Conservation (phyloP, 1,140 invertebrate genomes). For the Bombus confusus region DNA sequence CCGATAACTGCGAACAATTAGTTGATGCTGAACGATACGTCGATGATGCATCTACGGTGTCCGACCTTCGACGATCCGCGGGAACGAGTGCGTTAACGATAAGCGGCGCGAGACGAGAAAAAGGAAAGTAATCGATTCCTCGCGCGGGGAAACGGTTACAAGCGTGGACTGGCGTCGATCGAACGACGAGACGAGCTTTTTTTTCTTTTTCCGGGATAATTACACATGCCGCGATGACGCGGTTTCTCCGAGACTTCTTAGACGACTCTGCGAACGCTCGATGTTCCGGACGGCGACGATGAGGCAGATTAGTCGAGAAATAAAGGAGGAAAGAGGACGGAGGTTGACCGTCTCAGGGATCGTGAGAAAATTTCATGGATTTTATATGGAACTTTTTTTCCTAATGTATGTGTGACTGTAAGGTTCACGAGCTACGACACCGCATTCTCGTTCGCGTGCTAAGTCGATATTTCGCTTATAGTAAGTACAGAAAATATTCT, state of each 20-base stretch:
- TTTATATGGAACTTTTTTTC: not conserved
- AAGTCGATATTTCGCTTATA: not conserved
- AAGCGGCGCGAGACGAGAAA: slow-evolving; percentile 41
- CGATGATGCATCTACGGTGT: slow-evolving; percentile 37
- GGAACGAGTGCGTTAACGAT: slow-evolving; percentile 52
- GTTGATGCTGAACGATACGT: slow-evolving; percentile 59
- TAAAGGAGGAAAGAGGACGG: not conserved
- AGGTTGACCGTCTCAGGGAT: too few species aligned
- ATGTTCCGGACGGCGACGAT: not conserved
- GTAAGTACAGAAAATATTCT: not conserved
- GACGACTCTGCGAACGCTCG: not conserved
- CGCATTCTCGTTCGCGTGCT: too few species aligned
- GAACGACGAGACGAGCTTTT: not conserved
- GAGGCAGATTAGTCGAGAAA: not conserved
- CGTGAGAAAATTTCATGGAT: not conserved
- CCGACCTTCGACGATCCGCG: slow-evolving; percentile 65
- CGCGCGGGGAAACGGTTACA: slow-evolving; percentile 36
- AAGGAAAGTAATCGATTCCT: slow-evolving; percentile 60
- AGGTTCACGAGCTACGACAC: too few species aligned
- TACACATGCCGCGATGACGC: not conserved
- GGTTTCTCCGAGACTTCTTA: not conserved
- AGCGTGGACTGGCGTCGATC: not conserved
- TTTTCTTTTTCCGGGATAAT: not conserved
- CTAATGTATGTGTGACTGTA: too few species aligned
- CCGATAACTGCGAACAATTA: slow-evolving; percentile 60